These are phyloP conservation scores for Alviniconcha strummeri DNA, from an alignment of 2,888 invertebrate genomes.

Conservation along the genomic window DNA sequence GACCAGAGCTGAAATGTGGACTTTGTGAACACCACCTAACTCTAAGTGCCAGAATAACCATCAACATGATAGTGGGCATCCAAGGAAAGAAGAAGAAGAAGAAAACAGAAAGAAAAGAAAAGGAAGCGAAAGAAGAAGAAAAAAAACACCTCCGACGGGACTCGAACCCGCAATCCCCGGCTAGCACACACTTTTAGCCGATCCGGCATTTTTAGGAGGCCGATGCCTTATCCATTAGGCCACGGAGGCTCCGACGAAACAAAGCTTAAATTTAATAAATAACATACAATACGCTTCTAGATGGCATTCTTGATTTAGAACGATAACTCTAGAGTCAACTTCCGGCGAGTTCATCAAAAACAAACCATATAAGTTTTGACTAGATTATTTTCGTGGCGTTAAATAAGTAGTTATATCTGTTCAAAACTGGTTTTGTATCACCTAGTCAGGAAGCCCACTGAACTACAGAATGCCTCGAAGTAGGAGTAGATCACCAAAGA, in stretches of 20 bases:
- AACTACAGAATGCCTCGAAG: constrained; percentile 50
- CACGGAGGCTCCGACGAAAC: constrained; percentile 56
- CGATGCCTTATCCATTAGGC: constrained; percentile 71
- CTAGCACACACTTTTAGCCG: constrained; percentile 44
- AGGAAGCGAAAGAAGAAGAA: constrained; percentile 26
- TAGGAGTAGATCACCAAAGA: constrained; percentile 49
- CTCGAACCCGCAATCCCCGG: constrained; percentile 71
- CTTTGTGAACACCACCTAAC: no score
- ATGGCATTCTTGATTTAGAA: no score
- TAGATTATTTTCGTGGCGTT: no score
- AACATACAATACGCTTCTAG: not conserved
- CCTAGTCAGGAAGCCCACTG: no score
- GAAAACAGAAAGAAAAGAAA: constrained; percentile 31
- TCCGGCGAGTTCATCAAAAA: no score
- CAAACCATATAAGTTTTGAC: no score
- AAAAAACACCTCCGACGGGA: constrained; percentile 67
- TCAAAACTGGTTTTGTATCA: no score
- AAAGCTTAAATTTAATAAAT: not conserved
- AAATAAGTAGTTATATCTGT: no score
- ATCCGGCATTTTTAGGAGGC: constrained; percentile 62
- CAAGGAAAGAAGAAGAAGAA: not conserved
- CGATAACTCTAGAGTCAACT: no score
- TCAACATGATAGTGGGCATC: not conserved
- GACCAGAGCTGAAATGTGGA: no score
- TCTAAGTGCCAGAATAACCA: no score